Conservation (phyloP, 2,888 invertebrate species). For the Buathra laborator region DNA sequence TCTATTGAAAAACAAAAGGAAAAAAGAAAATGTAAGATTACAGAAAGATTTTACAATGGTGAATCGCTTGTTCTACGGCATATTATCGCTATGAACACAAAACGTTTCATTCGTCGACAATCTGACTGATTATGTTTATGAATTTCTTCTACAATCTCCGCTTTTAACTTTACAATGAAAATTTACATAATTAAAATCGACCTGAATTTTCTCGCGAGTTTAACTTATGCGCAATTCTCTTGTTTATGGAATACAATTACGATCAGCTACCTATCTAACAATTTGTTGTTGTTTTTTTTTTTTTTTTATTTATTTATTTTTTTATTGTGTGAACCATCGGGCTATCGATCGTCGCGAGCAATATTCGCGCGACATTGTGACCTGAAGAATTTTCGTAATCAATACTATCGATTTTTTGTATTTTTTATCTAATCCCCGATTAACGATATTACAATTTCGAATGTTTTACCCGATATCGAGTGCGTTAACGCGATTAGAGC, state of each 20-base stretch:
- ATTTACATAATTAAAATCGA: constrained; percentile 31
- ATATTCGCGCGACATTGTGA: constrained; percentile 36
- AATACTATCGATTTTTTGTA: constrained; percentile 14
- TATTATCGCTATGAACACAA: constrained; percentile 45
- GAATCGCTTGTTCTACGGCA: constrained; percentile 44
- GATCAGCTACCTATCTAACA: constrained; percentile 61
- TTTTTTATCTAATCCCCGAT: not conserved
- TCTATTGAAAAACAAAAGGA: constrained; percentile 42
- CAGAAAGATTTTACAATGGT: constrained; percentile 55
- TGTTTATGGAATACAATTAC: constrained; percentile 49
- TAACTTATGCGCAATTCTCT: constrained; percentile 31
- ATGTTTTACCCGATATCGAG: constrained; percentile 36
- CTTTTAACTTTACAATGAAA: constrained; percentile 31
- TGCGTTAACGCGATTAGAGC: constrained; percentile 39
- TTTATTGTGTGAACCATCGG: constrained; percentile 49
- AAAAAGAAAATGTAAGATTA: constrained; percentile 38
- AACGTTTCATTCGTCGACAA: constrained; percentile 23
- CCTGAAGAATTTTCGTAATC: not conserved
- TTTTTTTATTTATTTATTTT: constrained; percentile 20
- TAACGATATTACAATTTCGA: constrained; percentile 12
- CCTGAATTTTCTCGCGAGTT: constrained; percentile 14
- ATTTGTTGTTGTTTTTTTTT: constrained; percentile 35
- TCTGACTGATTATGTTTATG: constrained; percentile 22
- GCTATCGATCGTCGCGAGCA: constrained; percentile 50
- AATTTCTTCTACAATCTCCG: constrained; percentile 20